Conservation (phyloP, 2,797 vertebrate genomes). For the Megaceryle alcyon region DNA sequence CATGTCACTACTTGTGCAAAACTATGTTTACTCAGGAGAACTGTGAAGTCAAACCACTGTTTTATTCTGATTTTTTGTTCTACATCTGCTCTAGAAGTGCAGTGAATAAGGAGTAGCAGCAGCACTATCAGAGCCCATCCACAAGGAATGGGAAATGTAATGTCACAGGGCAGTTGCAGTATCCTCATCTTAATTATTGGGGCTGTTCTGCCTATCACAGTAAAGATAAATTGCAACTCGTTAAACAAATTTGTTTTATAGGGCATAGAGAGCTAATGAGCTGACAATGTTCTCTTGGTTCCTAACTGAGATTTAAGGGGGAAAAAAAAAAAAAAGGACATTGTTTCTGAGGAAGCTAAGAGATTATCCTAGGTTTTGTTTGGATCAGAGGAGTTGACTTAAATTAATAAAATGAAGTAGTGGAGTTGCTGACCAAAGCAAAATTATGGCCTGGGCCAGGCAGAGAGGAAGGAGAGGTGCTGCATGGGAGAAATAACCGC, state of each 20-base stretch:
- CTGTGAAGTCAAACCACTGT: background rate
- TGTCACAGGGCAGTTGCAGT: background rate
- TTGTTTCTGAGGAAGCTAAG: background rate
- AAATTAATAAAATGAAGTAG: background rate
- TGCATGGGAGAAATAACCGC: background rate
- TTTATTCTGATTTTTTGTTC: background rate
- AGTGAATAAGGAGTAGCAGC: background rate
- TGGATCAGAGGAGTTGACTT: background rate
- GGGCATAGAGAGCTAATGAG: background rate
- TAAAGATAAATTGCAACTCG: background rate
- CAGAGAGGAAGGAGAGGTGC: background rate
- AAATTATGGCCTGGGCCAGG: background rate
- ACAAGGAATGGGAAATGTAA: background rate
- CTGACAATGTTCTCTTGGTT: background rate
- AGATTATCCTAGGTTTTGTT: background rate
- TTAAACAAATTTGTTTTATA: background rate
- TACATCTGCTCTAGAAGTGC: background rate
- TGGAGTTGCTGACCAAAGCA: background rate
- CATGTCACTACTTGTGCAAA: background rate
- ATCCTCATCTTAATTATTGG: background rate
- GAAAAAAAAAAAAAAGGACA: background rate
- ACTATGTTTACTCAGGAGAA: background rate
- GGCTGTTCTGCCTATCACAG: background rate
- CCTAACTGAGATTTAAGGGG: background rate
- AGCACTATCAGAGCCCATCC: background rate